Evolutionary conservation across 30 jellyfish, hydroid and myxozoan genomes (phyloP).

Genomic region (Cassiopea andromeda): DNA sequence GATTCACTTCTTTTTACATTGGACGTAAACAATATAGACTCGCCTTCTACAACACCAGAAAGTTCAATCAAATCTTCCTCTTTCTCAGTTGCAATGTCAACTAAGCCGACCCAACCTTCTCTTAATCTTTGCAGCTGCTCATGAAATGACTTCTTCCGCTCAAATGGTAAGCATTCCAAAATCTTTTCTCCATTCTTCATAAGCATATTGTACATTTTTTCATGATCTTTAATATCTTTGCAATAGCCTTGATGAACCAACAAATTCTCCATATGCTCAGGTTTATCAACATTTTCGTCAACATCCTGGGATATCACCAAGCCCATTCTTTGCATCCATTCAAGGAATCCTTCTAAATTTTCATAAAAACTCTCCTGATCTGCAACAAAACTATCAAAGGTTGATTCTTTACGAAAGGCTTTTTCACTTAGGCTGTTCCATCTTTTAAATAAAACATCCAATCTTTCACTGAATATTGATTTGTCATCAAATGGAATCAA

Average conservation of each 20-base stretch:
- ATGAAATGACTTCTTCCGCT: constrained; percentile 52
- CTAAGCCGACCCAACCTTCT: constrained; percentile 62
- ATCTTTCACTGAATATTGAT: constrained; percentile 26
- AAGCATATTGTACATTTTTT: constrained; percentile 30
- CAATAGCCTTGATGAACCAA: constrained; percentile 44
- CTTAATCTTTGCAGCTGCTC: constrained; percentile 49
- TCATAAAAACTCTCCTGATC: constrained; percentile 70
- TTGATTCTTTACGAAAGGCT: constrained; percentile 58
- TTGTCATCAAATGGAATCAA: constrained; percentile 34
- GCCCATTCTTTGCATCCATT: constrained; percentile 76
- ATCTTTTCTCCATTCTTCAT: constrained; percentile 40
- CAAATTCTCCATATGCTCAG: constrained; percentile 2
- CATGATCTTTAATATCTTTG: constrained; percentile 51
- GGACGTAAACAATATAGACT: constrained; percentile 6
- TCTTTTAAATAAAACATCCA: constrained; percentile 24
- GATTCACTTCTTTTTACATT: not conserved
- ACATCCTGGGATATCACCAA: constrained; percentile 43
- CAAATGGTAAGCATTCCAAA: constrained; percentile 58
- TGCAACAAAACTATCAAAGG: constrained; percentile 57
- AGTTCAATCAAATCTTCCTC: constrained; percentile 48
- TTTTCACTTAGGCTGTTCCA: constrained; percentile 68
- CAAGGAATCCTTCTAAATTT: constrained; percentile 82
- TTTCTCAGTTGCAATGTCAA: constrained; percentile 62
- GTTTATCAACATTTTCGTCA: constrained; percentile 29
- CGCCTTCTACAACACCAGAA: constrained; percentile 37